Evolutionary conservation across 2,797 vertebrate genomes (phyloP), one percentile per base, ranked within the genome.

Genomic region (Gymnopithys bicolor): DNA sequence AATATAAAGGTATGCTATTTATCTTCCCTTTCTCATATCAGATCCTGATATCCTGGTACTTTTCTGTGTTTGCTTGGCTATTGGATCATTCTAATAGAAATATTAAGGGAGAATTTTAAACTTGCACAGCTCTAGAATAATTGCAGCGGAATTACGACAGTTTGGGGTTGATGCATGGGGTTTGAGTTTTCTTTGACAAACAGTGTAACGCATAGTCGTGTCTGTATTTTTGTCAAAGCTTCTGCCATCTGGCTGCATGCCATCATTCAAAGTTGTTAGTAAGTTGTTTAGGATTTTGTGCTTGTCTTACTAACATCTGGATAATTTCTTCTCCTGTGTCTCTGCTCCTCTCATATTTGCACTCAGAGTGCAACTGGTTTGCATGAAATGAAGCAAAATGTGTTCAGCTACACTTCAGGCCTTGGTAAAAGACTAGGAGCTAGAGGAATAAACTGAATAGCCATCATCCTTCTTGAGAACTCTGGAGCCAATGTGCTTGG

Each of bases 1-100:
- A 99, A 99, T 95, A 94, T 98, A 87, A 99, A 99, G 99, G 99
- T 99, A 98, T 97, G 98, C 12, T 87, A 91, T 70, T 78, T 84
- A 41, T 58, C 46, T 87, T 70, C 15, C 63, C 37, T 78, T 88
- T 92, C 24, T 45, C 14, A 5, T n/a, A 3, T 64, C 37, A 87
- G 13, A 63, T 79, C 5, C 30, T 82, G 43, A 53, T 59, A 39
- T 22, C 19, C 19, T 83, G 39, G 25, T 77, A 16, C 11, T 81
- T 85, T 74, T 88, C 45, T 95, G 2, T 56, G 11, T 92, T 89
- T 91, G 37, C 12, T 89, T 74, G 73, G 7, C 16, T 55, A 11
- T 56, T 89, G 21, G 24, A n/a, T 59, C 53, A 87, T 43, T 63
- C 28, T 55, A 94, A 87, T 56, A 90, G 63, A 87, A 90, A 55